Evolutionary conservation across 2,888 invertebrate genomes (phyloP), one percentile per base, ranked within the genome.

Genomic region (Phengaris alcon): DNA sequence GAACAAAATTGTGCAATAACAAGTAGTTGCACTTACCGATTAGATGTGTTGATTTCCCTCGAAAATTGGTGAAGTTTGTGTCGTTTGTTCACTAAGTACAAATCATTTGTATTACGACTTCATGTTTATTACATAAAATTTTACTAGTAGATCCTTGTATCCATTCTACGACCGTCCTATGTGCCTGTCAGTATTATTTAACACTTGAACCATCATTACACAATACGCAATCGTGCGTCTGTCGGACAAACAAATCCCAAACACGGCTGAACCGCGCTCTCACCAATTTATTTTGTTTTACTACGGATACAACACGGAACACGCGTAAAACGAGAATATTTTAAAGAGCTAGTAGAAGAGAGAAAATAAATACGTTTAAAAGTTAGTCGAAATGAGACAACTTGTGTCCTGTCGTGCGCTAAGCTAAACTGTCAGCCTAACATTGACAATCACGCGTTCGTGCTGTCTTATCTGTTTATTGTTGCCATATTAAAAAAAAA

Each of bases 231-330:
- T n/a, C 83, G 85, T 85, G 84, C 86, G 85, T 86, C 79, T 87
- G 85, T 85, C 85, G 85, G 86, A 83, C 84, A 87, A 87, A 76
- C 69, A 76, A 87, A 85, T 86, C 85, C 84, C 81, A 83, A 85
- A 85, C 87, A 86, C 88, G 86, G 84, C 85, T 84, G 84, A 81
- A 84, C 85, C 83, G 83, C 81, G 84, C 88, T 83, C 83, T 83
- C 79, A 79, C 79, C 80, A 81, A 84, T 83, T 84, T 86, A 85
- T 84, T 84, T 85, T 85, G 84, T 81, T 81, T 79, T 77, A 78
- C 75, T 77, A 77, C 78, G 79, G 75, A 75, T 77, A 78, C 77
- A 77, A 76, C 78, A 78, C 75, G 75, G 74, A 75, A 75, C 76
- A 76, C 75, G 73, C 22, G 75, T 75, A 73, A 54, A 74, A 75